A percentile compares a stretch with the other conserved stretches of the same genome.
These are phyloP conservation scores for Chironomus tepperi DNA, from an alignment of 1,140 invertebrate species.

Conservation along the genomic window DNA sequence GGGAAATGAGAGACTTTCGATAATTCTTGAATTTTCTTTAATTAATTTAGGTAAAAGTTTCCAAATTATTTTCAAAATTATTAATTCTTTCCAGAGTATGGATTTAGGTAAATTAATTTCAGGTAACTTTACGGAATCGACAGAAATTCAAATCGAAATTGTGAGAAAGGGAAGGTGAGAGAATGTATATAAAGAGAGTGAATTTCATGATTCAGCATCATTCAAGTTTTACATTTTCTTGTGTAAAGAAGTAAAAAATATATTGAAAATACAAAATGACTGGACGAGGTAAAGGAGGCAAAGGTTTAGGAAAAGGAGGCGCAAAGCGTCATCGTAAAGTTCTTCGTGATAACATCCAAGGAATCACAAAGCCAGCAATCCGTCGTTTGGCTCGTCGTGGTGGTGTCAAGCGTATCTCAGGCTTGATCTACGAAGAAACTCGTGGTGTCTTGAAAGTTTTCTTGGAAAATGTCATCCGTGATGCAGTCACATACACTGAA, in stretches of 20 bases:
- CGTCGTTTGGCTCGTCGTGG: slow-evolving; percentile 53
- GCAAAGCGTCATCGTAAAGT: slow-evolving; percentile 40
- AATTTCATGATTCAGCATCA: background rate
- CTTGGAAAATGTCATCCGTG: slow-evolving; percentile 71
- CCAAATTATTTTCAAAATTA: background rate
- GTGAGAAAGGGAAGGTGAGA: background rate
- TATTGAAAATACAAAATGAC: slow-evolving; percentile 26
- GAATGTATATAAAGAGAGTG: background rate
- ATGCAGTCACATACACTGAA: slow-evolving; percentile 76
- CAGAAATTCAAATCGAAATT: no score
- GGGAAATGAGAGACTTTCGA: background rate
- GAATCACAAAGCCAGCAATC: slow-evolving; percentile 47
- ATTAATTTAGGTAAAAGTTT: background rate
- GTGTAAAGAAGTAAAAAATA: slow-evolving; percentile 22
- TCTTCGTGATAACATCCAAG: slow-evolving; percentile 55
- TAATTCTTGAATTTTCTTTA: background rate
- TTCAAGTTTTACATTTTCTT: background rate
- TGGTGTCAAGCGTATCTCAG: slow-evolving; percentile 62
- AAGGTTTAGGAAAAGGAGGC: slow-evolving; percentile 26
- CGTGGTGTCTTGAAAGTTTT: slow-evolving; percentile 68
- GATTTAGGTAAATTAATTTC: no score
- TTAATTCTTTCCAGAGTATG: no score
- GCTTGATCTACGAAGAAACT: slow-evolving; percentile 65
- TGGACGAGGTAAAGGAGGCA: slow-evolving; percentile 28
- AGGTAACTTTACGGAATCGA: background rate